Percentiles rank a stretch among this genome's conserved stretches.
These are phyloP conservation scores for Dendrolimus pini DNA, from an alignment of 2,888 invertebrate species.

Conservation along the genomic window DNA sequence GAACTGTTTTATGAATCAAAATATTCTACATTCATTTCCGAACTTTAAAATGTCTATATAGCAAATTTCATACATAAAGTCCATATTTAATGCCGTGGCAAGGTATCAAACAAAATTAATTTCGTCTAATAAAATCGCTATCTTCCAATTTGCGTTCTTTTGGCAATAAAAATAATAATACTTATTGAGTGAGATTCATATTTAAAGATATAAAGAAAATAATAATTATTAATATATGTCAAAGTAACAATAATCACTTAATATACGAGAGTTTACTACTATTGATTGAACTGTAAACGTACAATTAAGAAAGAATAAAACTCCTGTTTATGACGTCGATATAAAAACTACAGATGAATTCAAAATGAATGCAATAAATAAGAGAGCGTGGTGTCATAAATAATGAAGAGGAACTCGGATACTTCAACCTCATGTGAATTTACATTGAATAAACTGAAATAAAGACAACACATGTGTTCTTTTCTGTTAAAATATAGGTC, in stretches of 20 bases:
- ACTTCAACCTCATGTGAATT: not conserved
- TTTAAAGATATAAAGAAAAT: not conserved
- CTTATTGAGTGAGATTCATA: not conserved
- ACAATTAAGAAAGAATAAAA: not conserved
- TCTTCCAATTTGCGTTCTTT: too few species aligned
- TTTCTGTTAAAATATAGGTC: not conserved
- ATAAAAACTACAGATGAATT: slow-evolving; percentile 9
- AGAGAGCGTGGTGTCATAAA: slow-evolving; percentile 22
- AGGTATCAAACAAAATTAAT: too few species aligned
- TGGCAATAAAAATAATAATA: too few species aligned
- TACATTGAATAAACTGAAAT: too few species aligned
- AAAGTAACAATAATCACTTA: not conserved
- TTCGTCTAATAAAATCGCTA: too few species aligned
- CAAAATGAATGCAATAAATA: slow-evolving; percentile 25
- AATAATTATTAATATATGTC: not conserved
- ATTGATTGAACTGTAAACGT: not conserved
- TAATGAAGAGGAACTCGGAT: slow-evolving; percentile 9
- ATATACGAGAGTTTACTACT: not conserved
- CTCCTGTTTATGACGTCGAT: not conserved
- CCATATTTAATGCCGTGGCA: too few species aligned
- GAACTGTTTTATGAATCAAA: too few species aligned
- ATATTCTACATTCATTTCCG: too few species aligned
- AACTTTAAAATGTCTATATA: too few species aligned
- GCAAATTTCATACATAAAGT: too few species aligned
- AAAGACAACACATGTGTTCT: not conserved